Conservation (phyloP, 2,113 vertebrate species). For the Litocranius walleri region DNA sequence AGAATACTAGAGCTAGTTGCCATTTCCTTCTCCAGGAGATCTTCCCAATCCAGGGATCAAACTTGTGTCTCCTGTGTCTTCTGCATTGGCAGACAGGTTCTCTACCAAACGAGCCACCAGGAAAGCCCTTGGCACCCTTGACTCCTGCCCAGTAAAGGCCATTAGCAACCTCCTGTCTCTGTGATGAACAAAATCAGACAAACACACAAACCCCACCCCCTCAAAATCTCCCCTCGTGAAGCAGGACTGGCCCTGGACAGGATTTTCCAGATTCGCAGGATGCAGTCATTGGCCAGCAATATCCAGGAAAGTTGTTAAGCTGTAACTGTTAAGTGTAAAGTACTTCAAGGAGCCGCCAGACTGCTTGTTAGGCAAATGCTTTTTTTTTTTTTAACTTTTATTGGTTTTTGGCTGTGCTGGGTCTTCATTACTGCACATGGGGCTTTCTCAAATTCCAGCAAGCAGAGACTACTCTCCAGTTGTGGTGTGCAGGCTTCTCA, state of each 20-base stretch:
- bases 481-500: background rate
- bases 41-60: background rate
- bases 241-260: background rate
- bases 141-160: background rate
- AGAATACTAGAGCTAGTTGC: background rate
- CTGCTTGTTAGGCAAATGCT: background rate
- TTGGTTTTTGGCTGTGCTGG: background rate
- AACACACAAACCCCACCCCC: no score
- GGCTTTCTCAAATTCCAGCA: background rate
- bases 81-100: background rate
- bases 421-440: background rate
- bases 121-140: background rate
- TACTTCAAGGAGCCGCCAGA: rapidly evolving
- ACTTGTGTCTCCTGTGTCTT: background rate
- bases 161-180: background rate
- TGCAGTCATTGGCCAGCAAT: background rate
- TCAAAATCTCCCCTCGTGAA: background rate
- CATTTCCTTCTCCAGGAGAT: background rate
- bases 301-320: background rate
- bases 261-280: background rate
- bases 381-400: background rate
- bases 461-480: background rate
- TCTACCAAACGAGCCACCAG: background rate
- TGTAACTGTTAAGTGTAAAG: background rate
- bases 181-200: background rate